Conservation (phyloP, 1,140 invertebrate genomes). For the Drosophila kanapiae region DNA sequence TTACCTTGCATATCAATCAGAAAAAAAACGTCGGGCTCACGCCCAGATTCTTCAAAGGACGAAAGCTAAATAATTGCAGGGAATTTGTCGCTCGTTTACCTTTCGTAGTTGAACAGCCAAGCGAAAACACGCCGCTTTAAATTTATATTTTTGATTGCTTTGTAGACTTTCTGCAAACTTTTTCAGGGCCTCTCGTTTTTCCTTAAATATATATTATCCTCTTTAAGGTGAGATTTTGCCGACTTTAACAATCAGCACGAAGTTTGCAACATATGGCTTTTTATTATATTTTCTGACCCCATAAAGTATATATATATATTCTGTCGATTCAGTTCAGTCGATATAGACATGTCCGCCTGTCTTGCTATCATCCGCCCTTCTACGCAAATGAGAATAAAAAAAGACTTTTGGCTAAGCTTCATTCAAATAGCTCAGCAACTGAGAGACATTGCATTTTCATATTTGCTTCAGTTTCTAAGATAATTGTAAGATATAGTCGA, state of each 20-base stretch:
- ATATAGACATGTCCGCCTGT: no score
- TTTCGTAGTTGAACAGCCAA: slow-evolving; percentile 17
- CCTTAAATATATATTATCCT: slow-evolving; percentile 55
- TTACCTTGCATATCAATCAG: slow-evolving; percentile 72
- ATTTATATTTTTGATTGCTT: slow-evolving; percentile 68
- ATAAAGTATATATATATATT: no score
- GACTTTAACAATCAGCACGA: slow-evolving; percentile 38
- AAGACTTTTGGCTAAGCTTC: no score
- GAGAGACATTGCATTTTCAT: no score
- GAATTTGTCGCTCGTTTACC: slow-evolving; percentile 52
- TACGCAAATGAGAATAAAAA: no score
- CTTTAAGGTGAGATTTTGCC: slow-evolving; percentile 32
- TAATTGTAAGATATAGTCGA: no score
- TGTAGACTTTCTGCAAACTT: slow-evolving; percentile 15
- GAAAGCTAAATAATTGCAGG: slow-evolving; percentile 54
- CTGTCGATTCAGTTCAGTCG: no score
- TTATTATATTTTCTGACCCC: no score
- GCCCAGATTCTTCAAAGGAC: slow-evolving; percentile 52
- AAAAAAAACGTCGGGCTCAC: slow-evolving; percentile 50
- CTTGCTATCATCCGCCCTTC: no score
- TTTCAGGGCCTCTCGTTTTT: slow-evolving; percentile 40
- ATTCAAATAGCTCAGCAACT: no score
- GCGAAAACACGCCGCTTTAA: slow-evolving; percentile 15
- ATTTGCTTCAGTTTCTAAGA: no score
- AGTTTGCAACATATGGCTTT: background rate